These are phyloP conservation scores for Onthophagus sagittarius DNA, from an alignment of 2,888 invertebrate genomes.

Conservation along the genomic window DNA sequence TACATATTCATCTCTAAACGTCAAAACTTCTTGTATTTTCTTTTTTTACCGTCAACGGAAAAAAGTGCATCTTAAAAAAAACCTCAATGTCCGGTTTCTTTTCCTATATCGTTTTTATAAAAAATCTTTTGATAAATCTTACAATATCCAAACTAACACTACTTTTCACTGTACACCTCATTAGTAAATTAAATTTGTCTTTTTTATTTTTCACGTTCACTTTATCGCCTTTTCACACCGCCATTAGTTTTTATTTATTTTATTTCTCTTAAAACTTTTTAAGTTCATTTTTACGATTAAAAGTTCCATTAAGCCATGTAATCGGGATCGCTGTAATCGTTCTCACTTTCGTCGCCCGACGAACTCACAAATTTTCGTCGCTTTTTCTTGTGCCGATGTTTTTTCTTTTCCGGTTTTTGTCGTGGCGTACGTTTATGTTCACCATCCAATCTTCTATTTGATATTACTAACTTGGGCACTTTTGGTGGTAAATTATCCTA, in stretches of 20 bases:
- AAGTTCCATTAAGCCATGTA: constrained; percentile 46
- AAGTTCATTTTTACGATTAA: neutral
- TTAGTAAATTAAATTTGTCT: constrained; percentile 24
- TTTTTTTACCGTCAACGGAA: constrained; percentile 19
- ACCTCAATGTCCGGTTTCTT: constrained; percentile 22
- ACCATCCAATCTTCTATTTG: constrained; percentile 46
- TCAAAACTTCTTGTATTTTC: neutral
- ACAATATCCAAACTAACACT: constrained; percentile 30
- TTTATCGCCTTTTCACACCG: neutral
- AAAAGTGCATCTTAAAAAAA: constrained; percentile 29
- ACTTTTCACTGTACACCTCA: constrained; percentile 41
- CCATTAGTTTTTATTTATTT: neutral
- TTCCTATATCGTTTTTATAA: constrained; percentile 30
- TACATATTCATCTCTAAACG: neutral
- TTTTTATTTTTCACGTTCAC: neutral
- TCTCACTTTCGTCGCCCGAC: constrained; percentile 61
- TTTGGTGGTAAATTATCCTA: constrained; percentile 47
- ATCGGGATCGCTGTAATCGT: constrained; percentile 61
- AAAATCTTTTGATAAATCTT: constrained; percentile 32
- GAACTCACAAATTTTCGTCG: constrained; percentile 54
- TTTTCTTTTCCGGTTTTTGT: constrained; percentile 49
- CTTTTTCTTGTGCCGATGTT: constrained; percentile 54
- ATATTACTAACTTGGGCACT: constrained; percentile 53
- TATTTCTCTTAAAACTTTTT: constrained; percentile 7
- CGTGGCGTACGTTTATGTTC: constrained; percentile 45